These are phyloP conservation scores for Aricia artaxerxes DNA, from an alignment of 2,888 invertebrate species.

Conservation along the genomic window DNA sequence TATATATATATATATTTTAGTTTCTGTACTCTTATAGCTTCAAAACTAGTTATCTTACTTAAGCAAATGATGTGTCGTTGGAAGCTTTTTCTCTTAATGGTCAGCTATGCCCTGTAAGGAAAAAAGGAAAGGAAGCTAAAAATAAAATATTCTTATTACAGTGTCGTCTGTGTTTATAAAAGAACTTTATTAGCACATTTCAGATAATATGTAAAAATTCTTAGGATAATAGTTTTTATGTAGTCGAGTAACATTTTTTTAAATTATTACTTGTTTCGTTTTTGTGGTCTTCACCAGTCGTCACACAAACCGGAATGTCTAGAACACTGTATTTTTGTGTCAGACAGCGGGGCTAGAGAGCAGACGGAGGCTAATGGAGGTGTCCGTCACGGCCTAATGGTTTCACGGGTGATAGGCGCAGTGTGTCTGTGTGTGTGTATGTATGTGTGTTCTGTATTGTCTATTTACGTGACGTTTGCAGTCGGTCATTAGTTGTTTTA, in stretches of 20 bases:
- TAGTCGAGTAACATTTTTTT: background rate
- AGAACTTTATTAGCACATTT: no score
- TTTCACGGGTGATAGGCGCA: conserved; percentile 3
- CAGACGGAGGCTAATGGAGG: background rate
- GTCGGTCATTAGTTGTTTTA: background rate
- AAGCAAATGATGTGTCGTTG: no score
- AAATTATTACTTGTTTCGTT: background rate
- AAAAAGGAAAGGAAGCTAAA: no score
- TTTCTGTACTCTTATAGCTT: no score
- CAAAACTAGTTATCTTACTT: no score
- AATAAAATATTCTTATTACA: no score
- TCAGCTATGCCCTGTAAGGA: no score
- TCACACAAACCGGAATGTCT: background rate
- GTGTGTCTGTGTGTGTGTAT: background rate
- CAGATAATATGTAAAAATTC: no score
- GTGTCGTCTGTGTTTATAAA: no score
- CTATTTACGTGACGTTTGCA: background rate
- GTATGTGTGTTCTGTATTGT: background rate
- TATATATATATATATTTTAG: no score
- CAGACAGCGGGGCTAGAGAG: background rate
- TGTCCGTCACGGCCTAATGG: conserved; percentile 6
- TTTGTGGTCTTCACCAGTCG: background rate
- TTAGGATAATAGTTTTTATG: background rate
- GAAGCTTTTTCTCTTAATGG: no score
- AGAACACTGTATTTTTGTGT: background rate